Percentiles rank a stretch among this genome's conserved stretches.
phyloP scores from a whole-genome alignment of 1,140 invertebrate genomes.

The Heliconius congener region DNA sequence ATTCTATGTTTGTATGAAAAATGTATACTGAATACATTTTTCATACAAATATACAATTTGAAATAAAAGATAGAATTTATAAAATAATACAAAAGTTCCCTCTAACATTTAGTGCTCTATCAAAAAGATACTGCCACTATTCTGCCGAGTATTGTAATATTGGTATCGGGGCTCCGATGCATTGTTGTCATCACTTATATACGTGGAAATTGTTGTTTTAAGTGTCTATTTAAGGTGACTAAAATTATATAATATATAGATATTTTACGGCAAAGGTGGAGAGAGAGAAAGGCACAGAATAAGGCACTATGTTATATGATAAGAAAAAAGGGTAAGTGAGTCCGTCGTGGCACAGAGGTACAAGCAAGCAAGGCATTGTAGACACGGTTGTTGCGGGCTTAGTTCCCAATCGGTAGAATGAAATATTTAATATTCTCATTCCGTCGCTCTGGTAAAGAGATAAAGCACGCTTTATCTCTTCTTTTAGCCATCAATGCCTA shows the following conservation, averaged over 20 bases:
- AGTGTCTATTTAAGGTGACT: not conserved
- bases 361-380: too few species aligned
- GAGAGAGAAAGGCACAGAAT: too few species aligned
- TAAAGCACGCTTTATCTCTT: too few species aligned
- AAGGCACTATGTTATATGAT: too few species aligned
- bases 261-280: too few species aligned
- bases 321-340: too few species aligned
- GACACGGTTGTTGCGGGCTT: too few species aligned
- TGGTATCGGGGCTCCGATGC: constrained; percentile 18
- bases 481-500: not conserved
- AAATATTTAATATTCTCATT: not conserved
- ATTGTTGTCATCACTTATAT: constrained; percentile 15
- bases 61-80: not conserved
- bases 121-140: constrained; percentile 7
- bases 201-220: constrained; percentile 13
- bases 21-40: not conserved
- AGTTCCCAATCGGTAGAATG: not conserved
- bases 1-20: too few species aligned
- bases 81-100: not conserved
- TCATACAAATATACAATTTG: not conserved
- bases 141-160: constrained; percentile 21
- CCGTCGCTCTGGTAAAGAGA: too few species aligned
- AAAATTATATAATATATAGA: constrained; percentile 1
- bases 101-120: not conserved
- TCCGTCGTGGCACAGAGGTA: too few species aligned